phyloP scores from a whole-genome alignment of 2,113 vertebrate genomes.

The Condylura cristata region DNA sequence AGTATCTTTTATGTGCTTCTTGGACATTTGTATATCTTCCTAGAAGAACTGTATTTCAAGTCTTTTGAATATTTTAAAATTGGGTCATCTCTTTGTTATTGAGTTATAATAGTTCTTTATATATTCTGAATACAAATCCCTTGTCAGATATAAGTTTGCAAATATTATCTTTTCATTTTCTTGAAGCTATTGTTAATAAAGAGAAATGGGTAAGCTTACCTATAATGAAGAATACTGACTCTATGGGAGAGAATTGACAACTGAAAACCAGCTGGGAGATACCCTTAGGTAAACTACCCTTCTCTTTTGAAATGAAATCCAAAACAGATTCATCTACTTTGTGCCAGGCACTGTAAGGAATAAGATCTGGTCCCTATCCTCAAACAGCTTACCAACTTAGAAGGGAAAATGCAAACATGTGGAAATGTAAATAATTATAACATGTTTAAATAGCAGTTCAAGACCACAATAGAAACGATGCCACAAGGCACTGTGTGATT shows the following conservation, averaged over 20 bases:
- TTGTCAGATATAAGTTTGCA: background rate
- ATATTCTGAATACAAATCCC: background rate
- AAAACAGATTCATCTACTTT: constrained; percentile 22
- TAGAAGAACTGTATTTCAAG: constrained; percentile 27
- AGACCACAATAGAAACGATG: constrained; percentile 68
- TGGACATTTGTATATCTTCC: background rate
- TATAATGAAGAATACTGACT: constrained; percentile 16
- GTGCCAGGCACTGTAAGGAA: background rate
- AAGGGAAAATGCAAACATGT: constrained; percentile 54
- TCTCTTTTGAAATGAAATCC: constrained; percentile 60
- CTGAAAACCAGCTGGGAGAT: constrained; percentile 14
- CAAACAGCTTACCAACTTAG: constrained; percentile 57
- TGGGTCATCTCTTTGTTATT: constrained; percentile 5
- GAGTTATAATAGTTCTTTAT: constrained; percentile 28
- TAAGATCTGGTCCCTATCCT: constrained; percentile 37
- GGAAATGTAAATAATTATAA: constrained; percentile 67
- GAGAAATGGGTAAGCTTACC: background rate
- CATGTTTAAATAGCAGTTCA: constrained; percentile 63
- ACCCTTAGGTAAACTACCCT: constrained; percentile 4
- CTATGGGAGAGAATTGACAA: background rate
- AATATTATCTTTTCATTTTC: constrained; percentile 36
- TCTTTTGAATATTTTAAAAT: constrained; percentile 30
- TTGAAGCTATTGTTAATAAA: constrained; percentile 31
- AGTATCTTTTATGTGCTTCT: constrained; percentile 23
- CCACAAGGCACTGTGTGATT: constrained; percentile 59